These are phyloP conservation scores for Edolisoma coerulescens DNA, from an alignment of 2,113 vertebrate genomes.

Conservation along the genomic window DNA sequence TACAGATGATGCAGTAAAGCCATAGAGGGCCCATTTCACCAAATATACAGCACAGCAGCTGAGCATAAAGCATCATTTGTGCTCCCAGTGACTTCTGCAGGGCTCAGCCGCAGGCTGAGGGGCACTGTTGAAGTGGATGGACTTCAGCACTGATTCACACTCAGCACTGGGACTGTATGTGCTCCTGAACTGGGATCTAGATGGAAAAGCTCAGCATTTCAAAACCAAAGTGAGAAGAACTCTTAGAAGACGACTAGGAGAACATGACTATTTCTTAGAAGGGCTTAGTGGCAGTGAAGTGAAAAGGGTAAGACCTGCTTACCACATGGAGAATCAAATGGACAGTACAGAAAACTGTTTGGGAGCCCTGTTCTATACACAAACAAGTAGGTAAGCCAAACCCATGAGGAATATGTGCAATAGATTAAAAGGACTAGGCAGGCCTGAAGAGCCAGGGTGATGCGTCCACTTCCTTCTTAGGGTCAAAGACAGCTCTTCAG, in stretches of 20 bases:
- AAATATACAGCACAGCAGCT: background rate
- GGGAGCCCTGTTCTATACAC: background rate
- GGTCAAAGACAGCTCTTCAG: background rate
- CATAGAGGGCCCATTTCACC: background rate
- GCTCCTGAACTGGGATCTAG: background rate
- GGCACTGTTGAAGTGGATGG: background rate
- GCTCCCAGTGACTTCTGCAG: background rate
- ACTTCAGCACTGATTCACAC: background rate
- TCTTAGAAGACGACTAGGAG: background rate
- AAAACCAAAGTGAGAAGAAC: background rate
- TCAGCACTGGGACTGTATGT: background rate
- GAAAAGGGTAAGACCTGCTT: background rate
- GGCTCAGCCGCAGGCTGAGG: background rate
- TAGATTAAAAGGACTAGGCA: background rate
- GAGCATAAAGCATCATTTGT: background rate
- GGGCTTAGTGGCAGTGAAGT: background rate
- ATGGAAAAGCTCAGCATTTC: background rate
- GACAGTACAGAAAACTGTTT: background rate
- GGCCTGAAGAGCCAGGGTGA: background rate
- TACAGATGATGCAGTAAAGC: background rate
- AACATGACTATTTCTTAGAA: background rate
- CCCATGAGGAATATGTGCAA: background rate
- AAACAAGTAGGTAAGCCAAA: background rate
- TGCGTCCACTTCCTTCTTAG: background rate
- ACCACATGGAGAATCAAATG: background rate